Conservation (phyloP, 2,888 invertebrate genomes). For the Theretra japonica region DNA sequence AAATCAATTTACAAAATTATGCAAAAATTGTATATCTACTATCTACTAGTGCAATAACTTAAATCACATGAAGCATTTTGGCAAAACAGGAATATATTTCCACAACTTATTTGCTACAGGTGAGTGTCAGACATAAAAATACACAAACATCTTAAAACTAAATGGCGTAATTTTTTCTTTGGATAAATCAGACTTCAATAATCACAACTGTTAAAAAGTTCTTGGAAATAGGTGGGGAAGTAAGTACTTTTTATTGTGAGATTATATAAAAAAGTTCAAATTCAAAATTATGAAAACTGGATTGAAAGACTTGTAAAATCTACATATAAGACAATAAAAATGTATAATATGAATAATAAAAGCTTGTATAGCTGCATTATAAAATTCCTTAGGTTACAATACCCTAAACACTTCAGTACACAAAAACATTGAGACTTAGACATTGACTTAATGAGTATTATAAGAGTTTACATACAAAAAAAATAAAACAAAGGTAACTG, state of each 20-base stretch:
- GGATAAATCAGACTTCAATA: conserved; percentile 66
- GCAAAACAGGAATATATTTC: conserved; percentile 51
- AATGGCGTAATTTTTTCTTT: conserved; percentile 46
- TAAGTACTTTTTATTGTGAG: conserved; percentile 14
- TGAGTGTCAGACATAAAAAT: conserved; percentile 33
- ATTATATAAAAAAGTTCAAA: background rate
- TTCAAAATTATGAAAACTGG: background rate
- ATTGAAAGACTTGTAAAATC: background rate
- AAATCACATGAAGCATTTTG: conserved; percentile 58
- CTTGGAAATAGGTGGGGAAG: conserved; percentile 31
- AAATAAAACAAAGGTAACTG: conserved; percentile 49
- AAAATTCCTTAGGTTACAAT: conserved; percentile 10
- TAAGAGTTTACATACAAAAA: conserved; percentile 45
- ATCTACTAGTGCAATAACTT: conserved; percentile 56
- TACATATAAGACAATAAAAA: background rate
- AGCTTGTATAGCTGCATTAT: conserved; percentile 36
- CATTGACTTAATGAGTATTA: conserved; percentile 32
- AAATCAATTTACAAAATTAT: conserved; percentile 72
- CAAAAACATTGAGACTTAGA: conserved; percentile 36
- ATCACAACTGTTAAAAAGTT: conserved; percentile 46
- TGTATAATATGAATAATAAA: conserved; percentile 13
- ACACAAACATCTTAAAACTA: conserved; percentile 50
- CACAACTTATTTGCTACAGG: conserved; percentile 26
- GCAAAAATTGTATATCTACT: conserved; percentile 52
- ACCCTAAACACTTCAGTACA: conserved; percentile 32